Percentiles rank a stretch among this genome's conserved stretches.
phyloP scores from a whole-genome alignment of 2,888 invertebrate genomes.

The Eulithis prunata region DNA sequence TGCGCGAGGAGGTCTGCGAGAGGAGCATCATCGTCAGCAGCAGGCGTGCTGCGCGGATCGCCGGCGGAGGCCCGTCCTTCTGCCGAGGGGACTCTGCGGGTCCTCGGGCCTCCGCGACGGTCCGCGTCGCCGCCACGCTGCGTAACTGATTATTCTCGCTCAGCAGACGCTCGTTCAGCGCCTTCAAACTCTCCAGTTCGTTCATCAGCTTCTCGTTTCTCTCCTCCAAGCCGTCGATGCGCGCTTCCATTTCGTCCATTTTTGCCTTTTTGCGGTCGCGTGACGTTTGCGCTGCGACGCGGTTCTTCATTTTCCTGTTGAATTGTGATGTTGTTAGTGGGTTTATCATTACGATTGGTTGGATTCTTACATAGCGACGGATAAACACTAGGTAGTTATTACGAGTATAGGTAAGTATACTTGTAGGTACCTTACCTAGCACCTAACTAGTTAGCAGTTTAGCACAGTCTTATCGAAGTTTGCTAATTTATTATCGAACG shows the following conservation, averaged over 20 bases:
- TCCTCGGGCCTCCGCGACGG: constrained; percentile 89
- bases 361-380: too few relatives aligned
- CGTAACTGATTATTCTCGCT: constrained; percentile 87
- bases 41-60: constrained; percentile 88
- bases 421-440: too few relatives aligned
- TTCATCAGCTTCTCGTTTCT: constrained; percentile 86
- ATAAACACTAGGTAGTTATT: too few relatives aligned
- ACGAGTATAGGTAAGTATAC: too few relatives aligned
- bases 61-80: constrained; percentile 93
- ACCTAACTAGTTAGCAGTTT: too few relatives aligned
- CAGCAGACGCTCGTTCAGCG: constrained; percentile 87
- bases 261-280: constrained; percentile 97
- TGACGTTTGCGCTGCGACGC: constrained; percentile 98
- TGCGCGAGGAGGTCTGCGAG: constrained; percentile 93
- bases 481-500: too few relatives aligned
- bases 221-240: constrained; percentile 86
- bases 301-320: constrained; percentile 95
- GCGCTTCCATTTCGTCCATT: constrained; percentile 94
- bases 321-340: constrained; percentile 16
- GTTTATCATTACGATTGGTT: not conserved
- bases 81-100: constrained; percentile 97
- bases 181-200: constrained; percentile 87
- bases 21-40: constrained; percentile 92
- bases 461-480: too few relatives aligned
- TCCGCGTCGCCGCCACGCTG: constrained; percentile 84